phyloP scores from a whole-genome alignment of 2,797 vertebrate species.

The Scleropages formosus region DNA sequence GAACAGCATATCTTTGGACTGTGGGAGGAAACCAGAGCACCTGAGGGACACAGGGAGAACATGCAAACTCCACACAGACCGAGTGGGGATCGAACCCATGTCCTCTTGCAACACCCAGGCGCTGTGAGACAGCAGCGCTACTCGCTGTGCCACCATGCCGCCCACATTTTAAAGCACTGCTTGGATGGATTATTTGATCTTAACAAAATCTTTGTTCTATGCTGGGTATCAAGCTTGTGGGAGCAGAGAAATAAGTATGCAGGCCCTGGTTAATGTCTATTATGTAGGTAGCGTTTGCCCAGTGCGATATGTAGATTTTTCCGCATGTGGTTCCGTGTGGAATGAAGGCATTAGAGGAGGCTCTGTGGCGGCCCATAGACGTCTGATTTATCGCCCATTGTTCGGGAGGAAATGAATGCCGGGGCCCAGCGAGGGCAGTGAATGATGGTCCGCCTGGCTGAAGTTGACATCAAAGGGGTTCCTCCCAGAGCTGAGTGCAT shows the following conservation, averaged over 20 bases:
- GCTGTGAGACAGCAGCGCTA: no score
- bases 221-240: background rate
- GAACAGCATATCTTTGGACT: no score
- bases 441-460: conserved; percentile 47
- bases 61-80: no score
- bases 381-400: conserved; percentile 62
- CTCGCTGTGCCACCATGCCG: no score
- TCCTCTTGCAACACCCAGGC: no score
- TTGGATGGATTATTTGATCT: no score
- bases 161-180: no score
- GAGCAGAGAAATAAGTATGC: background rate
- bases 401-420: conserved; percentile 65
- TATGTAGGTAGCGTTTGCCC: conserved; percentile 19
- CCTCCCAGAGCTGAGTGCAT: conserved; percentile 38
- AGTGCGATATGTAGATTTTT: conserved; percentile 11
- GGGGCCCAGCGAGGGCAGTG: conserved; percentile 64
- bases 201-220: no score
- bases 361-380: conserved; percentile 31
- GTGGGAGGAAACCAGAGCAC: no score
- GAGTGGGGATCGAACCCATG: no score
- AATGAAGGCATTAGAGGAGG: conserved; percentile 41
- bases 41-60: no score
- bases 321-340: background rate
- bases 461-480: conserved; percentile 37
- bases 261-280: conserved; percentile 13